phyloP scores from a whole-genome alignment of 30 jellyfish, hydroid and myxozoan species.

The Haliclystus octoradiatus region DNA sequence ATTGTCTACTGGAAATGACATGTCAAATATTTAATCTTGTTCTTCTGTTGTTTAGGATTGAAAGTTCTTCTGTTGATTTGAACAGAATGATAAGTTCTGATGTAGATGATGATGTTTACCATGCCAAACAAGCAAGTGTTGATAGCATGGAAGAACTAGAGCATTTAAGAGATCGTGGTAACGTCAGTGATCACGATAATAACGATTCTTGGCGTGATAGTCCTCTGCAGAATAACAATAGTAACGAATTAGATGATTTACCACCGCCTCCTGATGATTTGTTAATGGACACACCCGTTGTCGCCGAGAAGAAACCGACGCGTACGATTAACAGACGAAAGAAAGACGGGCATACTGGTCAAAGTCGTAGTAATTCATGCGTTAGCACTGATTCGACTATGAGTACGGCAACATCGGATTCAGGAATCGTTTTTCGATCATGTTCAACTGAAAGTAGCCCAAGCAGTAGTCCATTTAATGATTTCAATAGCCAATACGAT shows the following conservation, averaged over 20 bases:
- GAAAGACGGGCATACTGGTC: slow-evolving; percentile 43
- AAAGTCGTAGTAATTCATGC: slow-evolving; percentile 83
- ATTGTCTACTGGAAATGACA: no score
- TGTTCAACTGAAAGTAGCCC: slow-evolving; percentile 73
- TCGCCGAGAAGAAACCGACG: slow-evolving; percentile 69
- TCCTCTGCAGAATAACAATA: background rate
- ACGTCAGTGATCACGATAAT: background rate
- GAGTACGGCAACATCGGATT: slow-evolving; percentile 77
- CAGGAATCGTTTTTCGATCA: slow-evolving; percentile 78
- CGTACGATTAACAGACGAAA: slow-evolving; percentile 79
- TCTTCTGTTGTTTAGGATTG: no score
- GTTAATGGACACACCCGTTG: slow-evolving; percentile 42
- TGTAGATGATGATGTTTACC: slow-evolving; percentile 1
- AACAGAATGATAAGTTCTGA: background rate
- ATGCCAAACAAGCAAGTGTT: slow-evolving; percentile 65
- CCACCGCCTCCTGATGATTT: slow-evolving; percentile 87
- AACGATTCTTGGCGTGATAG: slow-evolving; percentile 3
- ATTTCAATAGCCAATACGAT: slow-evolving; percentile 23
- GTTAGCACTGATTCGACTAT: slow-evolving; percentile 88
- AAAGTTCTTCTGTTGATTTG: background rate
- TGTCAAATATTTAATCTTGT: no score
- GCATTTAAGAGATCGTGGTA: slow-evolving; percentile 12
- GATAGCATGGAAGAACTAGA: slow-evolving; percentile 45
- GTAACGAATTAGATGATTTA: slow-evolving; percentile 32
- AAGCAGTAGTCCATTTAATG: slow-evolving; percentile 65